Evolutionary conservation across 2,888 invertebrate genomes (phyloP).

Genomic region (Leucophenga montana): DNA sequence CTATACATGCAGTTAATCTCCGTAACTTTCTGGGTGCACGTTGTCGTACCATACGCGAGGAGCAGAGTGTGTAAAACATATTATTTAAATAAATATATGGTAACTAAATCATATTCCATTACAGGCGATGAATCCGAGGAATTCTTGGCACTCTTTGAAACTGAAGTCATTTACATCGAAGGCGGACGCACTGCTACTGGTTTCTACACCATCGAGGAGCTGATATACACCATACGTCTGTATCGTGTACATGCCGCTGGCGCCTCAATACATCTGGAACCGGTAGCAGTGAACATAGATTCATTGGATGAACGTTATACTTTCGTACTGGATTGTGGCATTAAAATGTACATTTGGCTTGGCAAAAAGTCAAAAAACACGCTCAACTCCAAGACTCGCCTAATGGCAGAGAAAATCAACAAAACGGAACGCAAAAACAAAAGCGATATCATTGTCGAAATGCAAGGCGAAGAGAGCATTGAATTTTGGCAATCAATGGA

Average conservation of each 20-base stretch:
- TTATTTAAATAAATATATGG: background rate
- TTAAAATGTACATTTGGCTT: slow-evolving; percentile 91
- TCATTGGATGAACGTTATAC: slow-evolving; percentile 94
- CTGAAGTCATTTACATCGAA: slow-evolving; percentile 94
- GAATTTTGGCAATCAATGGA: slow-evolving; percentile 89
- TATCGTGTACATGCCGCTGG: slow-evolving; percentile 94
- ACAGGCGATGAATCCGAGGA: slow-evolving; percentile 92
- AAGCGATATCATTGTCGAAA: slow-evolving; percentile 89
- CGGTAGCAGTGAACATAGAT: slow-evolving; percentile 81
- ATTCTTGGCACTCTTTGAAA: slow-evolving; percentile 92
- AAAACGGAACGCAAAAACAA: slow-evolving; percentile 98
- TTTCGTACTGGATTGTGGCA: slow-evolving; percentile 91
- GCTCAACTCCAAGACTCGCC: slow-evolving; percentile 81
- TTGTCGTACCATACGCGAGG: slow-evolving; percentile 94
- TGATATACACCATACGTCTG: slow-evolving; percentile 86
- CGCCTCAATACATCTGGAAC: slow-evolving; percentile 89
- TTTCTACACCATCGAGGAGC: slow-evolving; percentile 96
- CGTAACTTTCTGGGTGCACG: slow-evolving; percentile 95
- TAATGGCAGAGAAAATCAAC: slow-evolving; percentile 98
- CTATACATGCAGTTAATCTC: slow-evolving; percentile 99
- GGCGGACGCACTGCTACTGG: slow-evolving; percentile 97
- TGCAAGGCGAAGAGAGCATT: slow-evolving; percentile 85
- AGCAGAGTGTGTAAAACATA: slow-evolving; percentile 80
- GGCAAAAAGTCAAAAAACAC: slow-evolving; percentile 86
- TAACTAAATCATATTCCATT: background rate